phyloP scores from a whole-genome alignment of 2,888 invertebrate genomes.

The Galeruca laticollis region DNA sequence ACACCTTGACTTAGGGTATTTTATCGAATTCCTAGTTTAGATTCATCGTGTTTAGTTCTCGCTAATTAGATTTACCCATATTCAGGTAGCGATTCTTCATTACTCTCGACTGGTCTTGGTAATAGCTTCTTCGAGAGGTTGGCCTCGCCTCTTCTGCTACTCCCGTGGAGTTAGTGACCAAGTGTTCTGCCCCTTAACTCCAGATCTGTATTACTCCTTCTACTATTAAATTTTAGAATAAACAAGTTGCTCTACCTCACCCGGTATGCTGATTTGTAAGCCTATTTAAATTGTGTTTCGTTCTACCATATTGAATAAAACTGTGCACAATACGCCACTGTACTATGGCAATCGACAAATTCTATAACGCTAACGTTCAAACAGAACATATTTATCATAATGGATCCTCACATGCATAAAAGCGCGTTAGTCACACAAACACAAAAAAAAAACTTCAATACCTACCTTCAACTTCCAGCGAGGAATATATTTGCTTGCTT shows the following conservation, averaged over 20 bases:
- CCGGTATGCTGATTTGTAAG: neutral
- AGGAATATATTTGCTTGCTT: slow-evolving; percentile 46
- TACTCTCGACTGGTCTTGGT: too few relatives aligned
- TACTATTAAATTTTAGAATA: too few relatives aligned
- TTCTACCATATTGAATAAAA: neutral
- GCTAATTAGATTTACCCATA: too few relatives aligned
- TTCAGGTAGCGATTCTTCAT: too few relatives aligned
- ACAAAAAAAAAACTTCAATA: slow-evolving; percentile 39
- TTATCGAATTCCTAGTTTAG: too few relatives aligned
- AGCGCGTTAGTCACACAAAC: slow-evolving; percentile 34
- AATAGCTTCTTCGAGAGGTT: too few relatives aligned
- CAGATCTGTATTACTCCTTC: too few relatives aligned
- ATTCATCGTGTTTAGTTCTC: too few relatives aligned
- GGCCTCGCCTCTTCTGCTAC: too few relatives aligned
- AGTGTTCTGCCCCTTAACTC: too few relatives aligned
- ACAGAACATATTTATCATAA: slow-evolving; percentile 35
- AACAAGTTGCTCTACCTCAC: neutral
- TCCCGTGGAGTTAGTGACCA: too few relatives aligned
- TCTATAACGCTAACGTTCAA: slow-evolving; percentile 23
- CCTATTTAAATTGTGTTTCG: neutral
- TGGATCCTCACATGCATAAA: slow-evolving; percentile 41
- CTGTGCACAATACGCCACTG: neutral
- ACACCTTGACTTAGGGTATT: too few relatives aligned
- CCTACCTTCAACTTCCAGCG: slow-evolving; percentile 35
- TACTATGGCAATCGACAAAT: neutral